phyloP scores from a whole-genome alignment of 2,113 vertebrate genomes.

The Vanacampus margaritifer region DNA sequence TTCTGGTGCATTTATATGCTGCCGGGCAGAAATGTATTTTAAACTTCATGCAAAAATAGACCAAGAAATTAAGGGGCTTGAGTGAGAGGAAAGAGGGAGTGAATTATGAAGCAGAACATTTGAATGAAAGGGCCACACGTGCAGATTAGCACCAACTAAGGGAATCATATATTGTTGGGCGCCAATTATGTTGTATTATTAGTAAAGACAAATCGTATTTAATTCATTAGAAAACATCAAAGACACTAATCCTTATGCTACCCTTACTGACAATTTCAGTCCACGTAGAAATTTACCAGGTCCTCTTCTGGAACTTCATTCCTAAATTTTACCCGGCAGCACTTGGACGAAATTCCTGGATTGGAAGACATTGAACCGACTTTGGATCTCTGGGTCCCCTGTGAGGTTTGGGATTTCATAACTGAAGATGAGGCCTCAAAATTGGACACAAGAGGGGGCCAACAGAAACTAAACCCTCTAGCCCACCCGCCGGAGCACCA shows the following conservation, averaged over 20 bases:
- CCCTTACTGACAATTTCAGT: not conserved
- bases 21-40: constrained; percentile 19
- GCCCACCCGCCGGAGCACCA: too few species aligned
- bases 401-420: too few species aligned
- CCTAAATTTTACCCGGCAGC: too few species aligned
- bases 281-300: not conserved
- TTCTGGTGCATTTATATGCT: constrained; percentile 30
- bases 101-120: constrained; percentile 4
- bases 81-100: not conserved
- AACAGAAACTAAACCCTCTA: too few species aligned
- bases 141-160: not conserved
- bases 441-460: too few species aligned
- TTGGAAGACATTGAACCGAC: too few species aligned
- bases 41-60: constrained; percentile 35
- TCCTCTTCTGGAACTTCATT: too few species aligned
- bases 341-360: too few species aligned
- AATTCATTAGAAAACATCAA: not conserved
- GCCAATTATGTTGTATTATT: not conserved
- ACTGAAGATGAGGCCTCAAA: too few species aligned
- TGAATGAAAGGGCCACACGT: not conserved
- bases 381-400: too few species aligned
- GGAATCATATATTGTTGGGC: not conserved
- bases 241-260: not conserved
- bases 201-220: not conserved
- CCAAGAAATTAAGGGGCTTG: not conserved